Percentiles rank a stretch among this genome's conserved stretches.
Conservation (phyloP, 2,888 invertebrate species). For the Thereva unica region DNA sequence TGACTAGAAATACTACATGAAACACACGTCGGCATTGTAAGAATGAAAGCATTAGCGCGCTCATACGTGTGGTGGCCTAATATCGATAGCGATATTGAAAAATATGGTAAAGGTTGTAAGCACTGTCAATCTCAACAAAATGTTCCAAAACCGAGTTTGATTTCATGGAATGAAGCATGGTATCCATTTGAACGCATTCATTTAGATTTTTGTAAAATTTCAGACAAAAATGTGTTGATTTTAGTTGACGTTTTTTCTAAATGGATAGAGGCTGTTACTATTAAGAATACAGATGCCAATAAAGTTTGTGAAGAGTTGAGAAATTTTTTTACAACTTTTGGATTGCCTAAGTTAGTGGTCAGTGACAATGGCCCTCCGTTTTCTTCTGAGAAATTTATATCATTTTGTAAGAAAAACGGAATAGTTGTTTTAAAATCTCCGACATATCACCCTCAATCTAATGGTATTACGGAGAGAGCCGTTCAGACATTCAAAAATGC, state of each 20-base stretch:
- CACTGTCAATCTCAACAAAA: neutral
- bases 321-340: slow-evolving; percentile 44
- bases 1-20: neutral
- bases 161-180: neutral
- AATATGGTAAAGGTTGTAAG: neutral
- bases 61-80: neutral
- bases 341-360: slow-evolving; percentile 42
- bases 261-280: slow-evolving; percentile 51
- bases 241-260: slow-evolving; percentile 53
- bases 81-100: neutral
- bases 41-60: neutral
- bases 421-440: slow-evolving; percentile 41
- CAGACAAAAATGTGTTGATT: slow-evolving; percentile 44
- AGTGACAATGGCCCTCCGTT: slow-evolving; percentile 44
- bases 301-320: slow-evolving; percentile 34
- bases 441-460: slow-evolving; percentile 40
- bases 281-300: slow-evolving; percentile 39
- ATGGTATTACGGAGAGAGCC: slow-evolving; percentile 43
- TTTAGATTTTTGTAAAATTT: neutral
- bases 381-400: slow-evolving; percentile 18
- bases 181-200: neutral
- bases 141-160: too few relatives aligned
- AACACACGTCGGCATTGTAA: neutral
- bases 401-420: slow-evolving; percentile 33
- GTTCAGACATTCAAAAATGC: slow-evolving; percentile 43